Evolutionary conservation across 2,113 vertebrate species (phyloP).

Genomic region (Formicarius rufipectus): DNA sequence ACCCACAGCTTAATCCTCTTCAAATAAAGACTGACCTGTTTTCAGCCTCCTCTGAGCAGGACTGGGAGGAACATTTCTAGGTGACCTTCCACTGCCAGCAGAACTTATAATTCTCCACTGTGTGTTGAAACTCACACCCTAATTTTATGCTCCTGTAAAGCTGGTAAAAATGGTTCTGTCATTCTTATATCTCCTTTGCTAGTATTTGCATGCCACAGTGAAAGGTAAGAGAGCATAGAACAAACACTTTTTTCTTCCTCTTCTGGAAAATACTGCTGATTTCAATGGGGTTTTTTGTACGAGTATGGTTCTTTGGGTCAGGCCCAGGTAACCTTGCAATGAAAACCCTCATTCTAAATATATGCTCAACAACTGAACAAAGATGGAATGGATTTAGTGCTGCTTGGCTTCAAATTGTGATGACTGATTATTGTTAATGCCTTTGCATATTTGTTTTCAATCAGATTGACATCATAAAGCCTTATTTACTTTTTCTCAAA

Average conservation of each 20-base stretch:
- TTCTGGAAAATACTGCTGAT: neutral
- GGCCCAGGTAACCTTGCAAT: neutral
- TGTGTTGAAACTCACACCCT: neutral
- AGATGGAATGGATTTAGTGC: conserved; percentile 41
- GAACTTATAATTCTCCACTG: neutral
- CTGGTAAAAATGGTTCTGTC: neutral
- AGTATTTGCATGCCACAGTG: neutral
- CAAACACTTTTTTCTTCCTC: neutral
- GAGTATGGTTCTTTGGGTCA: neutral
- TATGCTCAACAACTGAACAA: neutral
- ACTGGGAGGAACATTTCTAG: neutral
- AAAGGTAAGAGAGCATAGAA: neutral
- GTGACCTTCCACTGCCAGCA: neutral
- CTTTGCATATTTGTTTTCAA: conserved; percentile 45
- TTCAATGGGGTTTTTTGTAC: neutral
- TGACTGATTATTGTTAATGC: conserved; percentile 29
- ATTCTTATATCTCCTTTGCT: neutral
- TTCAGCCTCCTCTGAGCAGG: neutral
- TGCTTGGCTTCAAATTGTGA: conserved; percentile 5
- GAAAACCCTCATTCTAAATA: conserved; percentile 28
- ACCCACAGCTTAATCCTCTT: conserved; percentile 1
- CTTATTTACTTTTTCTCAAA: conserved; percentile 49
- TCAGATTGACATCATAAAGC: conserved; percentile 35
- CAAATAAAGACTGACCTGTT: conserved; percentile 16
- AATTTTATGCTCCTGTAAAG: neutral